Evolutionary conservation across 2,797 vertebrate genomes (phyloP), one percentile per base, ranked within the genome.

Genomic region (Poecile montanus): DNA sequence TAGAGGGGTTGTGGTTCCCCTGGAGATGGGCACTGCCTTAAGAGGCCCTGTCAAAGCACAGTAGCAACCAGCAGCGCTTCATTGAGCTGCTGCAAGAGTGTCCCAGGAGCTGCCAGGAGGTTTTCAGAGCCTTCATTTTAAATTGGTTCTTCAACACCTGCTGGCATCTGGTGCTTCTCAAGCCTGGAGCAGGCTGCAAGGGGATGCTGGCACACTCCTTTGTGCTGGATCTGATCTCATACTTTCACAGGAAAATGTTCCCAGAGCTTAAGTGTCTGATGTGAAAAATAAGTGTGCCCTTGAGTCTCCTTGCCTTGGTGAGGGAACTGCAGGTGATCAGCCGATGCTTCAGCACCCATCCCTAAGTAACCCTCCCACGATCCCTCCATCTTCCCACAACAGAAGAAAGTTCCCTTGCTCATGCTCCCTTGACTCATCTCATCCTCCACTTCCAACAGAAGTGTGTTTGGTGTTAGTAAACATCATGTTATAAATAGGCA

Each of bases 401-500:
- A 51, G 50, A 48, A 51, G 57, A 89, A 93, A 20, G 20, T 53
- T 92, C 57, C 47, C 21, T 89, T 93, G 78, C 85, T 95, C 70
- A 32, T 72, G 36, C 30, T 81, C 14, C 21, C 20, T 86, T 93
- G 89, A 93, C 74, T 96, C 67, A 91, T 94, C 62, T 72, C 3
- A 0, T 91, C 70, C 85, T 90, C 65, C 1, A 1, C 67, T 92
- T 88, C 65, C 47, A 77, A 22, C 2, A 1, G 44, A 47, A 47
- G 60, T 34, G 48, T 23, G 8, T 40, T 89, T 75, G 29, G 57
- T 95, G 83, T 91, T 94, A 63, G 93, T 94, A 96, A 96, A 96
- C 77, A 94, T 53, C 25, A 11, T 27, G 61, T 91, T 96, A 94
- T 92, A 93, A 96, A 96, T 86, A 96, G 83, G 40, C n/a, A 79